These are phyloP conservation scores for Gallirallus australis DNA, from an alignment of 2,797 vertebrate genomes.

Conservation along the genomic window DNA sequence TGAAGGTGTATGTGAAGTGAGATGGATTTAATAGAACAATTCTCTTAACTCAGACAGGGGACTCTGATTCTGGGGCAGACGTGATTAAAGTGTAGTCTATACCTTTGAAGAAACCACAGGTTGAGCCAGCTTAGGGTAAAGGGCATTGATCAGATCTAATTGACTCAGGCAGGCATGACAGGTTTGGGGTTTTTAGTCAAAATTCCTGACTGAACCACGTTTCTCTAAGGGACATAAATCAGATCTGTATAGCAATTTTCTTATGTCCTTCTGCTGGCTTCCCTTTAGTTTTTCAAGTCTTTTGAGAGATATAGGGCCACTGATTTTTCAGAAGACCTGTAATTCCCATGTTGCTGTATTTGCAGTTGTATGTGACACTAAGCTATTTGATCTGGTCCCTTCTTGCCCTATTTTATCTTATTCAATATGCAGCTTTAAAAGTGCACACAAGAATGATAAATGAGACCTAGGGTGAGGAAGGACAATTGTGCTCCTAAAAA, in stretches of 20 bases:
- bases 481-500: neutral
- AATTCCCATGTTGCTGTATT: fast-evolving
- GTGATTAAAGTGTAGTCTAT: neutral
- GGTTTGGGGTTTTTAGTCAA: neutral
- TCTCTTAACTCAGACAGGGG: neutral
- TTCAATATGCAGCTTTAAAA: neutral
- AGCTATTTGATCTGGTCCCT: neutral
- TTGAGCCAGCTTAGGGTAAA: neutral
- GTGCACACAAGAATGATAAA: neutral
- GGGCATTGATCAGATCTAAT: neutral
- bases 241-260: neutral
- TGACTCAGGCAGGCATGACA: neutral
- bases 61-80: neutral
- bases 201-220: neutral
- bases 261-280: neutral
- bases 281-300: neutral
- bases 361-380: neutral
- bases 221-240: neutral
- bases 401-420: neutral
- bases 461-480: neutral
- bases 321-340: neutral
- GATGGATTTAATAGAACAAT: neutral
- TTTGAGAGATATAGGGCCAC: neutral
- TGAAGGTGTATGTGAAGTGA: neutral
- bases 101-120: neutral